Conservation (phyloP, 2,888 invertebrate genomes). For the Zele albiditarsus region DNA sequence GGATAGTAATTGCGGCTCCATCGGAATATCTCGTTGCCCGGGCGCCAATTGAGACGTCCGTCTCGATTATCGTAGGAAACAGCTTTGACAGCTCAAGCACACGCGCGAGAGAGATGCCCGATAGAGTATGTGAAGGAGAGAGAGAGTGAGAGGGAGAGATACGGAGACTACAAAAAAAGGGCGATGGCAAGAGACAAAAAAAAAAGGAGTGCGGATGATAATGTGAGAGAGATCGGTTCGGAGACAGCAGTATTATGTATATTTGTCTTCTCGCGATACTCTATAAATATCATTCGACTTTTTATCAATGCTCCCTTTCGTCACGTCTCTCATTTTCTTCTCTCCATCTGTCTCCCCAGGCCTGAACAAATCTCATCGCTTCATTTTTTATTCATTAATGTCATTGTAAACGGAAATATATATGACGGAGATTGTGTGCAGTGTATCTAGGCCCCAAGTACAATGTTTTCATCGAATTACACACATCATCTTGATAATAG, state of each 20-base stretch:
- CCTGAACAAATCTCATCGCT: background rate
- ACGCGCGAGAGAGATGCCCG: background rate
- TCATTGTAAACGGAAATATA: conserved; percentile 22
- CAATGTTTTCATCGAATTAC: conserved; percentile 35
- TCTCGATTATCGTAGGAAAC: conserved; percentile 38
- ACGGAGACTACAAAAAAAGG: background rate
- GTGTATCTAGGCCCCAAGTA: conserved; percentile 32
- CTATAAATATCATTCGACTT: background rate
- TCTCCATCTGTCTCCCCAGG: background rate
- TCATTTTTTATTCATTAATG: background rate
- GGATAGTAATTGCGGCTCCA: conserved; percentile 45
- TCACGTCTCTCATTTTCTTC: background rate
- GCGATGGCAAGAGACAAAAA: background rate
- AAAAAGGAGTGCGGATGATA: background rate
- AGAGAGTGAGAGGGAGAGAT: background rate
- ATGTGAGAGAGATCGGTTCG: background rate
- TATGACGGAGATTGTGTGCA: conserved; percentile 14
- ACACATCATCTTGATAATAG: conserved; percentile 70
- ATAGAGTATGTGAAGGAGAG: background rate
- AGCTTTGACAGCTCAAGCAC: conserved; percentile 35
- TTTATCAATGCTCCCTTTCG: background rate
- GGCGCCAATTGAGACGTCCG: conserved; percentile 40
- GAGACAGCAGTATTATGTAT: background rate
- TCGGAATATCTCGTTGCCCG: conserved; percentile 26
- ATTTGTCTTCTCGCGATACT: background rate